phyloP scores from a whole-genome alignment of 2,888 invertebrate species.

The Ectemnius lituratus region DNA sequence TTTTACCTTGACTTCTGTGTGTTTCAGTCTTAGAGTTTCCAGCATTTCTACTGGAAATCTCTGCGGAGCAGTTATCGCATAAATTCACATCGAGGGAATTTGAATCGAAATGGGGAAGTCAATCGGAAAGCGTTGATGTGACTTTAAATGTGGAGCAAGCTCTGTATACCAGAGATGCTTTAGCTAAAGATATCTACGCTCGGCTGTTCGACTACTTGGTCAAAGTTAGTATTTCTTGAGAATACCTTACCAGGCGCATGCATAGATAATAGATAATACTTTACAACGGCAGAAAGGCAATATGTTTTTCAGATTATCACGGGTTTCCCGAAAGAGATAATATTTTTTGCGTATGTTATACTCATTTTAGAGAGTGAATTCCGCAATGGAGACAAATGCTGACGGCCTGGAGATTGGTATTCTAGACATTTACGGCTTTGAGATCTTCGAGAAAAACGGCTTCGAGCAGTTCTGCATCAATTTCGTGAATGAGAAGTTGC shows the following conservation, averaged over 20 bases:
- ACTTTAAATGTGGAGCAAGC: conserved; percentile 83
- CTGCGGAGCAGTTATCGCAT: conserved; percentile 79
- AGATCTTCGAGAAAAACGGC: conserved; percentile 84
- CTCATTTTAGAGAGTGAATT: conserved; percentile 80
- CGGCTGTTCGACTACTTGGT: conserved; percentile 83
- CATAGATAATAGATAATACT: background rate
- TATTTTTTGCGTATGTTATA: background rate
- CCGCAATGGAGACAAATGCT: conserved; percentile 80
- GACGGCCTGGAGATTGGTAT: conserved; percentile 81
- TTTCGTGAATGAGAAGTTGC: conserved; percentile 85
- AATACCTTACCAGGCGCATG: background rate
- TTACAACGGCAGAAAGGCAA: background rate
- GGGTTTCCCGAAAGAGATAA: background rate
- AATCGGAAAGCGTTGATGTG: conserved; percentile 83
- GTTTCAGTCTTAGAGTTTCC: conserved; percentile 82
- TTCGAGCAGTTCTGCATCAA: conserved; percentile 87
- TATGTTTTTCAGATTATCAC: background rate
- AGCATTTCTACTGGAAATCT: conserved; percentile 81
- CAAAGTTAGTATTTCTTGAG: conserved; percentile 66
- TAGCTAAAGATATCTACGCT: conserved; percentile 83
- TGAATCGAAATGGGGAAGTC: conserved; percentile 84
- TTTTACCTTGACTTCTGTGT: background rate
- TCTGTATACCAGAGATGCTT: conserved; percentile 82
- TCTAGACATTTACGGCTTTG: conserved; percentile 86
- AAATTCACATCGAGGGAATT: conserved; percentile 83